Evolutionary conservation across 1,140 invertebrate genomes (phyloP).

Genomic region (Drosophila kohkoa): DNA sequence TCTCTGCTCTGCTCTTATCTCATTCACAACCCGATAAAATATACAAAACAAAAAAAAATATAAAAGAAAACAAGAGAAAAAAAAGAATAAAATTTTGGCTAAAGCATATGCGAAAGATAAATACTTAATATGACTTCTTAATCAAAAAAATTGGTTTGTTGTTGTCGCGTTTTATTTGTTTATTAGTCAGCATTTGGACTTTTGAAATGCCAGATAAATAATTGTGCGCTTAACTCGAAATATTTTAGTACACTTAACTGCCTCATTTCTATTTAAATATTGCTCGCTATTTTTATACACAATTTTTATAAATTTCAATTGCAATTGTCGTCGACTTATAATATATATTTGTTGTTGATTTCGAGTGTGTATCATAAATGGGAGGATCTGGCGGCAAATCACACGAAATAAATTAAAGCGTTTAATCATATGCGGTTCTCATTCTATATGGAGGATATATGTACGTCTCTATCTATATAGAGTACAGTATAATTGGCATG

Average conservation of each 20-base stretch:
- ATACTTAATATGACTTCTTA: constrained; percentile 4
- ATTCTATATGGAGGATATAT: constrained; percentile 7
- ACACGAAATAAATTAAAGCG: constrained; percentile 19
- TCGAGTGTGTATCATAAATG: background rate
- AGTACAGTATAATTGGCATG: constrained; percentile 15
- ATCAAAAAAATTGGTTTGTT: constrained; percentile 18
- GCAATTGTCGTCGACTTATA: constrained; percentile 13
- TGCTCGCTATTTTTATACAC: constrained; percentile 22
- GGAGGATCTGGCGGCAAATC: constrained; percentile 10
- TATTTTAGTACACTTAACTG: constrained; percentile 19
- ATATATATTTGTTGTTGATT: constrained; percentile 2
- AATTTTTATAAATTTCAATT: constrained; percentile 15
- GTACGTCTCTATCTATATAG: no score
- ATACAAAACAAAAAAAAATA: background rate
- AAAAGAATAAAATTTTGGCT: background rate
- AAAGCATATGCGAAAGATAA: constrained; percentile 9
- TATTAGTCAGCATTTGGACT: constrained; percentile 35
- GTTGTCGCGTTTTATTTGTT: constrained; percentile 1
- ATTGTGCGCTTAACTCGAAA: constrained; percentile 14
- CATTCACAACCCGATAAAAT: constrained; percentile 13
- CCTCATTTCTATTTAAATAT: constrained; percentile 42
- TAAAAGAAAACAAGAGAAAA: background rate
- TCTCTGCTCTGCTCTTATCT: constrained; percentile 20
- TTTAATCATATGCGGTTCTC: constrained; percentile 2
- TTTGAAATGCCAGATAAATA: constrained; percentile 39